A percentile compares a stretch with the other conserved stretches of the same genome.
Evolutionary conservation across 2,888 invertebrate genomes (phyloP).

Genomic region (Colletes collaris): DNA sequence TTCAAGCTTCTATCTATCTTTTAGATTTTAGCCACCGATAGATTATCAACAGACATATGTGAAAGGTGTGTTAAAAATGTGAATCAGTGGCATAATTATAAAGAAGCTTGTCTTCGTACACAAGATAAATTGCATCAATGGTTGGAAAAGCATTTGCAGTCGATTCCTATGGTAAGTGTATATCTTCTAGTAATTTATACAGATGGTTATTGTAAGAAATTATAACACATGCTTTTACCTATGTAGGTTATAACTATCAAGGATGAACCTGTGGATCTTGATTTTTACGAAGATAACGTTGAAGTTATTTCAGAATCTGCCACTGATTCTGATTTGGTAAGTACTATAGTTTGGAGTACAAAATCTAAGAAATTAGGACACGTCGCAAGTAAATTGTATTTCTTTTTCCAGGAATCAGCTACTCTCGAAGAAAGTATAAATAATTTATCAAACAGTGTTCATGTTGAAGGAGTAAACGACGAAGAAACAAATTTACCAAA

Average conservation of each 20-base stretch:
- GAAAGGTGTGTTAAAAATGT: slow-evolving; percentile 86
- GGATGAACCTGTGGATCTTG: slow-evolving; percentile 85
- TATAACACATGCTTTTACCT: neutral
- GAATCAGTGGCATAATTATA: slow-evolving; percentile 88
- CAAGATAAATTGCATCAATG: slow-evolving; percentile 87
- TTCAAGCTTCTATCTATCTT: slow-evolving; percentile 75
- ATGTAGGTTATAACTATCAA: slow-evolving; percentile 84
- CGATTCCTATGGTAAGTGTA: slow-evolving; percentile 61
- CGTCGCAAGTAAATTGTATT: neutral
- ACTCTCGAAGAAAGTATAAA: slow-evolving; percentile 5
- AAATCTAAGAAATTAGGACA: neutral
- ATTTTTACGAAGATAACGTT: slow-evolving; percentile 71
- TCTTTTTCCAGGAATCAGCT: slow-evolving; percentile 24
- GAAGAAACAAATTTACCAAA: slow-evolving; percentile 9
- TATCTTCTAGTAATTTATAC: neutral
- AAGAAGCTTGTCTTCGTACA: slow-evolving; percentile 86
- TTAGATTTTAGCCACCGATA: slow-evolving; percentile 87
- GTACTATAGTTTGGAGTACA: slow-evolving; percentile 7
- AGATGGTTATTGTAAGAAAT: neutral
- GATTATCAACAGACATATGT: slow-evolving; percentile 87
- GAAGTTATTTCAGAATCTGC: slow-evolving; percentile 61
- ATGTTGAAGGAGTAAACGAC: slow-evolving; percentile 18
- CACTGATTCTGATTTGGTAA: slow-evolving; percentile 40
- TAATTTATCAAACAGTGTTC: neutral
- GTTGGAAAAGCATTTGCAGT: slow-evolving; percentile 75